Percentiles rank a stretch among this genome's conserved stretches.
These are phyloP conservation scores for Phoeniculus purpureus DNA, from an alignment of 2,797 vertebrate species.

Conservation along the genomic window DNA sequence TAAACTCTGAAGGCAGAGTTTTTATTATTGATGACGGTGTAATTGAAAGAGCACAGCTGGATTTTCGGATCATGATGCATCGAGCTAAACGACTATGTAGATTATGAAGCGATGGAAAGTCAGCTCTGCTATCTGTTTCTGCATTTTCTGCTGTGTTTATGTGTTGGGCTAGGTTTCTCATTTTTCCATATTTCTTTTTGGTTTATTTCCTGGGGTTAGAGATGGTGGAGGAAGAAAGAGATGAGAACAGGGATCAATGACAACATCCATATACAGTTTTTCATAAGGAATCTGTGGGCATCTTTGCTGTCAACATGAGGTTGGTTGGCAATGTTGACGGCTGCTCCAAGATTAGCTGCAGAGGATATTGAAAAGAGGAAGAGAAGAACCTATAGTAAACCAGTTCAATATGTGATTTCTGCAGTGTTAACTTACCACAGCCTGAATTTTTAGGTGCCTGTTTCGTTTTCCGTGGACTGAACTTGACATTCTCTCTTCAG, in stretches of 20 bases:
- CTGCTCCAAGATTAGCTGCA: neutral
- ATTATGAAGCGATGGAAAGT: conserved; percentile 4
- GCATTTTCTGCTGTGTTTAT: conserved; percentile 18
- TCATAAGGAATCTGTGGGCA: neutral
- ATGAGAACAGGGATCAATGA: neutral
- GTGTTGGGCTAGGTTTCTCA: neutral
- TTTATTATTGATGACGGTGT: conserved; percentile 58
- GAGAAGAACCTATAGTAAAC: neutral
- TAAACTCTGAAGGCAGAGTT: conserved; percentile 50
- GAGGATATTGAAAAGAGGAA: neutral
- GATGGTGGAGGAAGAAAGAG: neutral
- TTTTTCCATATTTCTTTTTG: neutral
- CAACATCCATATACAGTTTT: neutral
- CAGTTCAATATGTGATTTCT: neutral
- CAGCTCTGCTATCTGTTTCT: conserved; percentile 29
- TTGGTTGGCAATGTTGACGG: neutral
- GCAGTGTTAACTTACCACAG: neutral
- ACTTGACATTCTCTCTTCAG: neutral
- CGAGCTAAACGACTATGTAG: conserved; percentile 23
- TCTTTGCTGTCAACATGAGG: neutral
- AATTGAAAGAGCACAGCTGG: conserved; percentile 66
- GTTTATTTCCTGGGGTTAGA: neutral
- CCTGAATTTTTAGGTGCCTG: neutral
- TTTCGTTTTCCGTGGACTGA: neutral
- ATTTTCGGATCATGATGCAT: conserved; percentile 42